phyloP scores from a whole-genome alignment of 2,113 vertebrate genomes.

The western clawed frog (Xenopus tropicalis) region DNA sequence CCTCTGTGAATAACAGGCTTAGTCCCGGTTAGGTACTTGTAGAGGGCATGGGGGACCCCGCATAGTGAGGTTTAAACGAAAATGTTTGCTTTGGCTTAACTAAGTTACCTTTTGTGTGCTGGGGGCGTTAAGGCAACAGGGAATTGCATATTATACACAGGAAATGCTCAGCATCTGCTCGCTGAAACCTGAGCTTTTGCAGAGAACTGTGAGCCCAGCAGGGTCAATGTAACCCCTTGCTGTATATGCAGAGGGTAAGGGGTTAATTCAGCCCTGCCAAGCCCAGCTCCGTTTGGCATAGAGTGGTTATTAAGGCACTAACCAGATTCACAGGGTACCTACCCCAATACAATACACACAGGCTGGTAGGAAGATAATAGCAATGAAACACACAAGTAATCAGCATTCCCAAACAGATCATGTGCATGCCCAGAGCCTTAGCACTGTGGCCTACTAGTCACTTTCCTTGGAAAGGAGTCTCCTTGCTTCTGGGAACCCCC shows the following conservation, averaged over 20 bases:
- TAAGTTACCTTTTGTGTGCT: constrained; percentile 7
- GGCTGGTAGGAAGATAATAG: not conserved
- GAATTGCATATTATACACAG: constrained; percentile 22
- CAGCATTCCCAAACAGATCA: constrained; percentile 21
- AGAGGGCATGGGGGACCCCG: not conserved
- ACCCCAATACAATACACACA: constrained; percentile 5
- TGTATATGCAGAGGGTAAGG: not conserved
- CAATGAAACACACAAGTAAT: constrained; percentile 20
- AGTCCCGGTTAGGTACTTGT: not conserved
- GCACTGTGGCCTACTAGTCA: constrained; percentile 13
- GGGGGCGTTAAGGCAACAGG: constrained; percentile 18
- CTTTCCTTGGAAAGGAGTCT: not conserved
- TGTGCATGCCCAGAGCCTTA: not conserved
- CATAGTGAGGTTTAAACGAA: not conserved
- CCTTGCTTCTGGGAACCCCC: constrained; percentile 17
- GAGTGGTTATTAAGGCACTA: constrained; percentile 35
- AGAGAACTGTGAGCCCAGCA: not conserved
- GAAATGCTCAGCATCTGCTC: constrained; percentile 30
- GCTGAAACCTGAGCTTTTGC: constrained; percentile 34
- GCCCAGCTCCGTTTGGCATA: not conserved
- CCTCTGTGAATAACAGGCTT: not conserved
- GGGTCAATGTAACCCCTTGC: constrained; percentile 6
- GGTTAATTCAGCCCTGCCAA: not conserved
- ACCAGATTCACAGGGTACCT: not conserved
- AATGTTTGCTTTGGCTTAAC: not conserved